Conservation (phyloP, 2,797 vertebrate genomes). For the Crenuchus spilurus region DNA sequence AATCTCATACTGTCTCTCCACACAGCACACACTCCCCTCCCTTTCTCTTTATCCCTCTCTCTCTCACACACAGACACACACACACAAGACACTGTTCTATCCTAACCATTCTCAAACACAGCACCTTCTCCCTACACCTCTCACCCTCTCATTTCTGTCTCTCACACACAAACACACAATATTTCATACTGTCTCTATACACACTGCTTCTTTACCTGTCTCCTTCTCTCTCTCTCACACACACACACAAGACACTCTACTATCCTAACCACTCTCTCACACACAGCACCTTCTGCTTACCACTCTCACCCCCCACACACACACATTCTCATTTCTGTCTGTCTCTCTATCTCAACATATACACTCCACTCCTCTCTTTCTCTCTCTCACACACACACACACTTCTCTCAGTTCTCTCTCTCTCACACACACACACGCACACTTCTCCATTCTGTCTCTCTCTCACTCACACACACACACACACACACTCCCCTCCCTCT, state of each 20-base stretch:
- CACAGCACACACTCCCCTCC: too few relatives aligned
- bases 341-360: constrained; percentile 14
- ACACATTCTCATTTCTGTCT: neutral
- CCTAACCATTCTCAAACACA: constrained; percentile 17
- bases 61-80: constrained; percentile 29
- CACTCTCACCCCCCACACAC: constrained; percentile 15
- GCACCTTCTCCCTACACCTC: too few relatives aligned
- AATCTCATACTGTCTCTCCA: constrained; percentile 9
- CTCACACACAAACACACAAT: constrained; percentile 22
- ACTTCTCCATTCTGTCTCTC: neutral
- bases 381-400: neutral
- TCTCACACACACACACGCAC: neutral
- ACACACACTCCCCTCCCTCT: constrained; percentile 27
- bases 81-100: too few relatives aligned
- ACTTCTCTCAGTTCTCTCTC: neutral
- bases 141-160: neutral
- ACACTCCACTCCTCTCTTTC: constrained; percentile 15
- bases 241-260: too few relatives aligned
- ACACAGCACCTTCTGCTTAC: neutral
- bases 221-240: constrained; percentile 20
- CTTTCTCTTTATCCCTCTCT: neutral
- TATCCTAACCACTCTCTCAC: too few relatives aligned
- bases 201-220: neutral
- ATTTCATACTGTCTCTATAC: neutral
- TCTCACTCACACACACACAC: constrained; percentile 20